Conservation (phyloP, 2,113 vertebrate genomes). For the Forbesichthys agassizii region DNA sequence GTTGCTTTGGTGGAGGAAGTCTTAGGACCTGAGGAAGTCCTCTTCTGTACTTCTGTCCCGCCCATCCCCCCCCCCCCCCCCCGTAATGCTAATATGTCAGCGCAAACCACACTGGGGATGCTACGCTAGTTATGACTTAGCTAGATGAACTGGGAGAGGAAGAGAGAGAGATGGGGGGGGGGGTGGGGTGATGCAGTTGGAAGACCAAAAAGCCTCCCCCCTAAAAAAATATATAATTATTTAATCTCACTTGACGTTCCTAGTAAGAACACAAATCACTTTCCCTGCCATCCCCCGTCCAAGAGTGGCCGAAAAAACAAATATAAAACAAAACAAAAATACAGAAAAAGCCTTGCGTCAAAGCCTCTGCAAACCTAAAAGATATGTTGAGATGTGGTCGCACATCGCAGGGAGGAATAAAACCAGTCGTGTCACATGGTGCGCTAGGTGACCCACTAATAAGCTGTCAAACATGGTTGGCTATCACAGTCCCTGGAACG, state of each 20-base stretch:
- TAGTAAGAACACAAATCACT: conserved; percentile 16
- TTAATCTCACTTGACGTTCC: conserved; percentile 13
- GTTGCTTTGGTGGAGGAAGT: conserved; percentile 20
- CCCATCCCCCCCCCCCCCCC: no score
- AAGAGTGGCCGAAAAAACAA: not conserved
- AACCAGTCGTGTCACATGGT: conserved; percentile 4
- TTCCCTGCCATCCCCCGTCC: conserved; percentile 4
- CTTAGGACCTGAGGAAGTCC: conserved; percentile 37
- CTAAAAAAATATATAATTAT: not conserved
- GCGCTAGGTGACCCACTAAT: conserved; percentile 14
- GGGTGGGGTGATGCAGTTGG: not conserved
- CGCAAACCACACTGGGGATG: no score
- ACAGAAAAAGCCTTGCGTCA: not conserved
- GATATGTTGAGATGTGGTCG: conserved; percentile 52
- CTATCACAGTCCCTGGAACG: conserved; percentile 1
- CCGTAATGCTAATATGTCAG: no score
- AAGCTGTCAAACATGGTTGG: conserved; percentile 32
- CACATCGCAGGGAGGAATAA: not conserved
- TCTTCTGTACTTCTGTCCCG: no score
- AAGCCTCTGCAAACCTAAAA: not conserved
- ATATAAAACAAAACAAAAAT: not conserved
- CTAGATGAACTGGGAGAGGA: not conserved
- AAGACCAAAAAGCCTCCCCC: not conserved
- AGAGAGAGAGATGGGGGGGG: not conserved
- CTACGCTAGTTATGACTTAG: not conserved